Conservation (phyloP, 1,140 invertebrate genomes). For the Drusus annulatus region DNA sequence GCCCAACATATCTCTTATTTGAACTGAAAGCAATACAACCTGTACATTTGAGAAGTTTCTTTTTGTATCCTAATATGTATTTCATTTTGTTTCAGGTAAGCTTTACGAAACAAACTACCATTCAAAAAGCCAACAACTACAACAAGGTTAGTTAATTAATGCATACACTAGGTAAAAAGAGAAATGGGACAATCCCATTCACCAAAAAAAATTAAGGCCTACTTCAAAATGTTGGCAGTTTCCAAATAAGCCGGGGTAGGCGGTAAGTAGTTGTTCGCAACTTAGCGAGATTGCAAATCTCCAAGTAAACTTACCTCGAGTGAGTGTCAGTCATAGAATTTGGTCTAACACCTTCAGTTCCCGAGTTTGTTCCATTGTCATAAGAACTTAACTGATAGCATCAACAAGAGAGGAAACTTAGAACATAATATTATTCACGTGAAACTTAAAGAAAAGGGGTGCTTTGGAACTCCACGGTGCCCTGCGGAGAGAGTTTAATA, state of each 20-base stretch:
- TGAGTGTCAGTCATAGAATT: slow-evolving; percentile 46
- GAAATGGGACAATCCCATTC: too few species aligned
- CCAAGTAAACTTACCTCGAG: slow-evolving; percentile 8
- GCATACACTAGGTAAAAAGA: too few species aligned
- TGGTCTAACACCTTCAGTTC: slow-evolving; percentile 46
- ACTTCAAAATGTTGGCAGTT: too few species aligned
- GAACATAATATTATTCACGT: slow-evolving; percentile 1
- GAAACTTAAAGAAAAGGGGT: slow-evolving; percentile 21
- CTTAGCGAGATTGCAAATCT: slow-evolving; percentile 8
- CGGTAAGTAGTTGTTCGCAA: neutral
- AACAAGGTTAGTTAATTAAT: too few species aligned
- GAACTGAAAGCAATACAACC: too few species aligned
- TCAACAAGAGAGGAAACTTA: slow-evolving; percentile 30
- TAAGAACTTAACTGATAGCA: slow-evolving; percentile 45
- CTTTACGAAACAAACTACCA: neutral
- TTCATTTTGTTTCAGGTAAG: slow-evolving; percentile 15
- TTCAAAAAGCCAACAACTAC: too few species aligned
- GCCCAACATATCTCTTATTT: slow-evolving; percentile 13
- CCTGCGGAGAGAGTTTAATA: too few species aligned
- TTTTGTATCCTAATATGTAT: too few species aligned
- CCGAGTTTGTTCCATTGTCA: slow-evolving; percentile 41
- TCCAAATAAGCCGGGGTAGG: too few species aligned
- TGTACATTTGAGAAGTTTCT: too few species aligned
- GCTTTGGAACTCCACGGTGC: neutral
- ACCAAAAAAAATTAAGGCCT: too few species aligned